Evolutionary conservation across 2,797 vertebrate genomes (phyloP).

Genomic region (Chrysocyon brachyurus): DNA sequence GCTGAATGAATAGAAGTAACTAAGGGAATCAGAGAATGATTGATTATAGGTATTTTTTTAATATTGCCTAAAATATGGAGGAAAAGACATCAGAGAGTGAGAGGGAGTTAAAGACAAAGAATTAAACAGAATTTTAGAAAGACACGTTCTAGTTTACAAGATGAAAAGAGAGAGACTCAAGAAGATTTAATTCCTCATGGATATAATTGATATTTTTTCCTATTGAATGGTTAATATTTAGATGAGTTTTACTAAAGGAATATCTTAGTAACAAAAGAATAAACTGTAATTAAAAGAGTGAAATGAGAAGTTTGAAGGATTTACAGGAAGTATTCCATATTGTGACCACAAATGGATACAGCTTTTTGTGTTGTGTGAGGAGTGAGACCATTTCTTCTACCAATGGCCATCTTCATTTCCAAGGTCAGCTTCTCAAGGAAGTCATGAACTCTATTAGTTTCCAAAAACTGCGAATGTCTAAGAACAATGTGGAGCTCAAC

Average conservation of each 20-base stretch:
- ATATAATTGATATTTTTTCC: background rate
- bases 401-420: background rate
- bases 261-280: conserved; percentile 43
- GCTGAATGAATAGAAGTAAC: conserved; percentile 64
- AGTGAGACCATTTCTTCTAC: background rate
- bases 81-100: conserved; percentile 29
- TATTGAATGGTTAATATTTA: background rate
- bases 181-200: background rate
- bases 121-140: conserved; percentile 46
- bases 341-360: conserved; percentile 9
- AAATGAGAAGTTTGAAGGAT: background rate
- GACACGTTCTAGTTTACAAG: background rate
- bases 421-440: background rate
- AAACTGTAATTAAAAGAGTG: background rate
- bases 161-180: background rate
- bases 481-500: background rate
- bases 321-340: background rate
- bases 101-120: background rate
- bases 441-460: conserved; percentile 10
- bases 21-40: conserved; percentile 67
- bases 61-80: conserved; percentile 39
- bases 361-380: background rate
- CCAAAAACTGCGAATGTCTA: background rate
- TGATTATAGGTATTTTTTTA: conserved; percentile 61
- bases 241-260: background rate